These are phyloP conservation scores for Pimephales promelas DNA, from an alignment of 2,113 vertebrate genomes.

Conservation along the genomic window DNA sequence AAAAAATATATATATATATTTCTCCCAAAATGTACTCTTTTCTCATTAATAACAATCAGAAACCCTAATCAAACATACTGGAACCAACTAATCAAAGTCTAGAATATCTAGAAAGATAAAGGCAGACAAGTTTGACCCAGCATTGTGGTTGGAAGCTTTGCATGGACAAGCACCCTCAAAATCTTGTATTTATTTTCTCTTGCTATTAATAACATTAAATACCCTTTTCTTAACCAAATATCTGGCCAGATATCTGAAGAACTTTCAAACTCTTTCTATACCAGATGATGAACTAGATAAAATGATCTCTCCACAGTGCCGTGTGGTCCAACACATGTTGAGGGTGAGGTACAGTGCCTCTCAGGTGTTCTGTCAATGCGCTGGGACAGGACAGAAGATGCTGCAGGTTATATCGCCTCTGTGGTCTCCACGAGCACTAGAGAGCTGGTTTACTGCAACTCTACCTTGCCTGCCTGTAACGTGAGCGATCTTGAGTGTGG, in stretches of 20 bases:
- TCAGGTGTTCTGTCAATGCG: constrained; percentile 60
- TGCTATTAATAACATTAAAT: no score
- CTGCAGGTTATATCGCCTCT: constrained; percentile 57
- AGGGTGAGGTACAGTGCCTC: constrained; percentile 59
- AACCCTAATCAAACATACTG: neutral
- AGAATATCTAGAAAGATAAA: neutral
- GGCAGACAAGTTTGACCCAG: neutral
- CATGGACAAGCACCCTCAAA: no score
- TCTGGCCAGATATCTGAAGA: no score
- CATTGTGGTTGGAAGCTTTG: no score
- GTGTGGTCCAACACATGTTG: constrained; percentile 69
- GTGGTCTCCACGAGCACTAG: constrained; percentile 48
- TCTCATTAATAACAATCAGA: no score
- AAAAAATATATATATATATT: no score
- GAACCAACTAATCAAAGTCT: neutral
- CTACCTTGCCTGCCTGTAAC: constrained; percentile 51
- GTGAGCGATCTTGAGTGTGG: constrained; percentile 65
- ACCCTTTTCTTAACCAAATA: no score
- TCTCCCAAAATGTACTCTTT: no score
- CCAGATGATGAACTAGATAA: neutral
- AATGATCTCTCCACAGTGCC: constrained; percentile 64
- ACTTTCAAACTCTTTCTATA: neutral
- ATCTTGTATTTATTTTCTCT: no score
- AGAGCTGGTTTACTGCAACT: constrained; percentile 48
- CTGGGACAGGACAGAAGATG: constrained; percentile 57